These are phyloP conservation scores for Loripinus fragilis DNA, from an alignment of 2,888 invertebrate species.

Conservation along the genomic window DNA sequence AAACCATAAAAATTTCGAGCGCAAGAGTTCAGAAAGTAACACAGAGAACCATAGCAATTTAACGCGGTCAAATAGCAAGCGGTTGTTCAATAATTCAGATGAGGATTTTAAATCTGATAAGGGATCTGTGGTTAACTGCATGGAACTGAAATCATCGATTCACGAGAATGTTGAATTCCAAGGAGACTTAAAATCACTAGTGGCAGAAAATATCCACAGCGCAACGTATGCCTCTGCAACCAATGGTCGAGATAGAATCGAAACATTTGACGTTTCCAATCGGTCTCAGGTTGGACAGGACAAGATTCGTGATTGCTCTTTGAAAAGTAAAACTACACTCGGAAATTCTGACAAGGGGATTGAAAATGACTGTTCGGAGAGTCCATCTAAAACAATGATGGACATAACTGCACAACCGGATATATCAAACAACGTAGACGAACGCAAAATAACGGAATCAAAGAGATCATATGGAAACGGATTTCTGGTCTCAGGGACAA, in stretches of 20 bases:
- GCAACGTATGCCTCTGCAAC: too few species aligned
- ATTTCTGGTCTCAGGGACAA: conserved; percentile 31
- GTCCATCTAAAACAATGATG: not conserved
- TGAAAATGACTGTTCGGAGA: too few species aligned
- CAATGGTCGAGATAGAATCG: not conserved
- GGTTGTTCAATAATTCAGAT: not conserved
- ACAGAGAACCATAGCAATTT: not conserved
- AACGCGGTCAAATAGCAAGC: not conserved
- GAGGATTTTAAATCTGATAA: conserved; percentile 5
- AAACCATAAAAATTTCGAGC: too few species aligned
- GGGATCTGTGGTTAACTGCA: not conserved
- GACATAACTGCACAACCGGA: not conserved
- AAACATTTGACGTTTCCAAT: not conserved
- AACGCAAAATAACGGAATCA: not conserved
- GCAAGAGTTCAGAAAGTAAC: too few species aligned
- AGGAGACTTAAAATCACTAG: not conserved
- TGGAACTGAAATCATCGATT: not conserved
- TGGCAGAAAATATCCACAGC: too few species aligned
- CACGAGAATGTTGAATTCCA: conserved; percentile 1
- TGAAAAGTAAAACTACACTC: too few species aligned
- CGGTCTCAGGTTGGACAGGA: too few species aligned
- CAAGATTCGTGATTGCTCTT: too few species aligned
- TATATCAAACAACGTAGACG: not conserved
- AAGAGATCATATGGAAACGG: conserved; percentile 42
- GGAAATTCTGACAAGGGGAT: too few species aligned